Evolutionary conservation across 2,113 vertebrate genomes (phyloP), one percentile per base, ranked within the genome.

Genomic region (Noturus placidus): DNA sequence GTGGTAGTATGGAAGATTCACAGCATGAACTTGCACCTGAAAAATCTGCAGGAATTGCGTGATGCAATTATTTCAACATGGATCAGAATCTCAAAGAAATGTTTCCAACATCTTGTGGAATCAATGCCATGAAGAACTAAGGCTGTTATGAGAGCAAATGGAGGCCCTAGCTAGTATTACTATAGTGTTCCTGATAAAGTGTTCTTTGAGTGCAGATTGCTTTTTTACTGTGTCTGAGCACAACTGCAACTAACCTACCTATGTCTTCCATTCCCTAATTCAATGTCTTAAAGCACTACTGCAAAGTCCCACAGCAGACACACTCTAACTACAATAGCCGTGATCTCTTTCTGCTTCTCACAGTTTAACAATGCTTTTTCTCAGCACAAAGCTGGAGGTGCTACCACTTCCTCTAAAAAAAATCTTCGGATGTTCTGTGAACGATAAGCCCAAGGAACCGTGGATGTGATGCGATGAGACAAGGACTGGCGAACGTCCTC

Each of bases 401-500:
- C 25, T 46, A 46, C 6, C 42, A 27, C 42, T 61, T 35, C 33
- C 79, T 82, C 56, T 7, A 59, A 82, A 61, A 82, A 61, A 46
- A 61, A 27, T 14, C 17, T 56, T 52, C 7, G 17, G 9, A 30
- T 1, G 8, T 38, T 14, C 17, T 57, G n/a, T 35, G 54, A 22
- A 35, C 11, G 20, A 35, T 17, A 59, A 33, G 67, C 30, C 17
- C 11, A 70, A 69, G 63, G 82, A 25, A 10, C 0, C 5, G 20
- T 25, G 8, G 56, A 61, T 27, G 79, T 7, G n/a, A 38, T 6
- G 30, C 15, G n/a, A 15, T 35, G 19, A 54, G 63, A 17, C 8
- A 10, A 30, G 59, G 78, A 30, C 20, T 89, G 74, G 65, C 52
- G 78, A 57, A 46, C 22, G 50, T 69, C 63, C 86, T 87, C 86